These are phyloP conservation scores for Tigriopus japonicus DNA, from an alignment of 1,140 invertebrate genomes.

Conservation along the genomic window DNA sequence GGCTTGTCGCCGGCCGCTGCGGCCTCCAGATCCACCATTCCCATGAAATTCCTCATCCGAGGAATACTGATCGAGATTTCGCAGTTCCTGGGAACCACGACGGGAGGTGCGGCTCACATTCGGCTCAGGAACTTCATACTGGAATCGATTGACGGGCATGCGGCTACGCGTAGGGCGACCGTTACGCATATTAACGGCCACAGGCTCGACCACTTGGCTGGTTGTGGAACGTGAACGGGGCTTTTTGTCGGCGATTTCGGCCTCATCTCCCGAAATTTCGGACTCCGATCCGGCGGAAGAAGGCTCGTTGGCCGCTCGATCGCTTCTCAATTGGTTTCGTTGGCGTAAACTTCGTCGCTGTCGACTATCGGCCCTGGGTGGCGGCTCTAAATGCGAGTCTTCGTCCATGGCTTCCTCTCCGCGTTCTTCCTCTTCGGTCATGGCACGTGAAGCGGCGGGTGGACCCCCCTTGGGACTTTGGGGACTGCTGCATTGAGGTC, in stretches of 20 bases:
- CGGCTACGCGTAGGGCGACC: background rate
- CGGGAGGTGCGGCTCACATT: background rate
- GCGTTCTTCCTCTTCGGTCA: too few relatives aligned
- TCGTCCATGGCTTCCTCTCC: too few relatives aligned
- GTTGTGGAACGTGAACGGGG: background rate
- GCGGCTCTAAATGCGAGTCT: too few relatives aligned
- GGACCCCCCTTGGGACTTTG: too few relatives aligned
- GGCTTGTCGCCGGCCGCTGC: background rate
- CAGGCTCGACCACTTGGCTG: too few relatives aligned
- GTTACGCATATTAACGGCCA: too few relatives aligned
- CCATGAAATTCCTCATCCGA: conserved; percentile 11
- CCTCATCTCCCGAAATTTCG: background rate
- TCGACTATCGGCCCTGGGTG: background rate
- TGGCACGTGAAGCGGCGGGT: too few relatives aligned
- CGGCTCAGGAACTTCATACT: background rate
- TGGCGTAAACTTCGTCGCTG: background rate
- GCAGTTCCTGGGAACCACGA: background rate
- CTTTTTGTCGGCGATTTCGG: background rate
- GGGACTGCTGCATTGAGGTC: too few relatives aligned
- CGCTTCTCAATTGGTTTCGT: background rate
- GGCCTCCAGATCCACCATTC: background rate
- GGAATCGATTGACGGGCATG: background rate
- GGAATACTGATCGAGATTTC: conserved; percentile 6
- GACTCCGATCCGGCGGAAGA: background rate
- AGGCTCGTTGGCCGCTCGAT: background rate